Evolutionary conservation across 1,140 invertebrate genomes (phyloP).

Genomic region (Melanaphis sacchari): DNA sequence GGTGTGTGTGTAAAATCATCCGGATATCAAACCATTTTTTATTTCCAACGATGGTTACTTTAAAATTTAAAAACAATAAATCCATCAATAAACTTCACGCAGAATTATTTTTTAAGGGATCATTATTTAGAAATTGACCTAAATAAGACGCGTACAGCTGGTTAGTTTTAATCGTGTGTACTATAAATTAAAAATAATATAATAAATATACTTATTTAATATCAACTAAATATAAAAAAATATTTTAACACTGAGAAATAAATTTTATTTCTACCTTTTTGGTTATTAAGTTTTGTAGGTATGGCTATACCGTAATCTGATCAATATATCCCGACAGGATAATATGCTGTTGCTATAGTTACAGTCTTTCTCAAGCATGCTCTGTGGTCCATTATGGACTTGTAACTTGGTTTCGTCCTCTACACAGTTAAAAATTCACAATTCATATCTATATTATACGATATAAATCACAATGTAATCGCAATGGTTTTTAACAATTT

Average conservation of each 20-base stretch:
- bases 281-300: background rate
- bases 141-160: background rate
- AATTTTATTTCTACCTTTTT: constrained; percentile 8
- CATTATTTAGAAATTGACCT: background rate
- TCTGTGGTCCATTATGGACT: constrained; percentile 39
- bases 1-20: background rate
- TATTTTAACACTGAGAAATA: background rate
- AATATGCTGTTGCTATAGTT: constrained; percentile 21
- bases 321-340: constrained; percentile 37
- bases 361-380: constrained; percentile 47
- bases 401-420: background rate
- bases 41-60: background rate
- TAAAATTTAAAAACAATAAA: background rate
- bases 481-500: background rate
- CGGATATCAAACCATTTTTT: background rate
- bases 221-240: background rate
- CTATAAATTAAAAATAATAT: too few relatives aligned
- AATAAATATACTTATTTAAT: too few relatives aligned
- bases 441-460: too few relatives aligned
- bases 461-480: background rate
- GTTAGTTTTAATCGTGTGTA: background rate
- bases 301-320: constrained; percentile 35
- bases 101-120: background rate
- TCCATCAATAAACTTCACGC: too few relatives aligned
- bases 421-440: background rate